Percentiles rank a stretch among this genome's conserved stretches.
phyloP scores from a whole-genome alignment of 1,140 invertebrate species.

The Marisa cornuarietis region DNA sequence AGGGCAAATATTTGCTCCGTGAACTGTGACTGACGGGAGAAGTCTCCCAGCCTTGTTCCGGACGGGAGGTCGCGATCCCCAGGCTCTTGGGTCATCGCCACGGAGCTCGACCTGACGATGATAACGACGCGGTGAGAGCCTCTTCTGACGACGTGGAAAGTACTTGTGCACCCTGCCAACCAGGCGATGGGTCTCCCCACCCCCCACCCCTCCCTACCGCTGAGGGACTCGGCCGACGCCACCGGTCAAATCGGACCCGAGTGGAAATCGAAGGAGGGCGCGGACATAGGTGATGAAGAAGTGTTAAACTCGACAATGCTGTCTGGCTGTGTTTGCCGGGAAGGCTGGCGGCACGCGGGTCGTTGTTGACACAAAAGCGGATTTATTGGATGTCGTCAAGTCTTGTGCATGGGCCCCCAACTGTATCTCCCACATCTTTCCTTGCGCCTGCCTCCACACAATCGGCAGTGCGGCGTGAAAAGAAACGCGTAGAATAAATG shows the following conservation, averaged over 20 bases:
- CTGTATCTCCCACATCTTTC: too few relatives aligned
- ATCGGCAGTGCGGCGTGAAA: too few relatives aligned
- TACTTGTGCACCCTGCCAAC: slow-evolving; percentile 13
- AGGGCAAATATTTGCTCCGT: slow-evolving; percentile 21
- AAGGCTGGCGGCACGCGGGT: background rate
- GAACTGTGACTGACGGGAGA: slow-evolving; percentile 12
- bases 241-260: slow-evolving; percentile 9
- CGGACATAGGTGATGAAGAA: background rate
- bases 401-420: too few relatives aligned
- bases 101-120: background rate
- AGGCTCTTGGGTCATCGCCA: background rate
- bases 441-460: too few relatives aligned
- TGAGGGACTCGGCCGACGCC: background rate
- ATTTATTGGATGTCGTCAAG: too few relatives aligned
- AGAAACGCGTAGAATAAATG: too few relatives aligned
- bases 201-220: too few relatives aligned
- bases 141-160: slow-evolving; percentile 13
- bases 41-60: slow-evolving; percentile 10
- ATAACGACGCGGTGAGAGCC: slow-evolving; percentile 16
- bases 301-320: background rate
- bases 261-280: background rate
- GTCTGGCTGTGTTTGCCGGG: background rate
- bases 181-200: too few relatives aligned
- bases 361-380: too few relatives aligned
- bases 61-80: slow-evolving; percentile 20